These are phyloP conservation scores for Halocynthia roretzi DNA, from an alignment of 23 tunicate species.

Conservation along the genomic window DNA sequence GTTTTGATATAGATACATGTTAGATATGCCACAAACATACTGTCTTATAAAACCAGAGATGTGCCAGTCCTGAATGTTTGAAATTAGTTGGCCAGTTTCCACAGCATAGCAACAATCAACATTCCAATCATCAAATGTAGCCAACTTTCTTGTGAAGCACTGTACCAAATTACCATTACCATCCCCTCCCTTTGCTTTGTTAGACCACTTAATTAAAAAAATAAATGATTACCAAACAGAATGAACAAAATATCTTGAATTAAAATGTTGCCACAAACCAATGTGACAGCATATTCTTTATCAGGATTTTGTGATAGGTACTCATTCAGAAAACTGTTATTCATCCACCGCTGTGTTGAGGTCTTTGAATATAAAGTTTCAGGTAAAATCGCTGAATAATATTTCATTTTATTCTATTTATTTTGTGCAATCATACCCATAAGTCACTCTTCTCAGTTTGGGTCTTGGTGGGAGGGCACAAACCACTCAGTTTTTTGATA, in stretches of 20 bases:
- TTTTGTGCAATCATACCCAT: slow-evolving; percentile 34
- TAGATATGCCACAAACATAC: slow-evolving; percentile 9
- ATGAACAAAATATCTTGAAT: no score
- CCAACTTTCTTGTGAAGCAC: slow-evolving; percentile 42
- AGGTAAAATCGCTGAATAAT: no score
- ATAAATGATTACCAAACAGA: no score
- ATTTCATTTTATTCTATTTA: no score
- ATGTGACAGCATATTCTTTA: no score
- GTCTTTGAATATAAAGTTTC: no score
- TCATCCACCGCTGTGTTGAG: no score
- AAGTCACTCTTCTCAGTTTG: slow-evolving; percentile 16
- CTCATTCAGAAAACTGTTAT: no score
- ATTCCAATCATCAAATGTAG: slow-evolving; percentile 68
- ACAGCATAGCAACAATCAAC: slow-evolving; percentile 67
- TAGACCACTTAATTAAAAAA: no score
- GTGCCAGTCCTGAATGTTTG: slow-evolving; percentile 44
- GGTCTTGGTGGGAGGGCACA: slow-evolving; percentile 45
- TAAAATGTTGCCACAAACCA: no score
- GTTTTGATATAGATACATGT: background rate
- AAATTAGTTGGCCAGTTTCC: slow-evolving; percentile 19
- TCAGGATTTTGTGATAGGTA: no score
- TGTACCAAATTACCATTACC: background rate
- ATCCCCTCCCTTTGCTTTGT: no score
- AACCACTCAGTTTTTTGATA: background rate
- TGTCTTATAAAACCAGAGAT: slow-evolving; percentile 66